Conservation (phyloP, 2,888 invertebrate species). For the Amphiduros pacificus region DNA sequence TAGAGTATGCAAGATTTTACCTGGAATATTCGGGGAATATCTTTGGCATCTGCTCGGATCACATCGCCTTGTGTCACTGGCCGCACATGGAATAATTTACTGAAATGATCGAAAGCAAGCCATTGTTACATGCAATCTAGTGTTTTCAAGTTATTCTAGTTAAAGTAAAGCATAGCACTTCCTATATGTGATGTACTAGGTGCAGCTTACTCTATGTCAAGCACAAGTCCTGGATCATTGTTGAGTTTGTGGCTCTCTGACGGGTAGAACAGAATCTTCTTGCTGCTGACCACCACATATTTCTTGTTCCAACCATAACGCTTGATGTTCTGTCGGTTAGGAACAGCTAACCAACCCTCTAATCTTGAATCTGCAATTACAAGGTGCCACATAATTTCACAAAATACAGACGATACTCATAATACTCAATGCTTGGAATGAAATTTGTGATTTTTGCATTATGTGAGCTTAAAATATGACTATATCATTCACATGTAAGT, state of each 20-base stretch:
- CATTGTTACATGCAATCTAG: neutral
- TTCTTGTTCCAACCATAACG: constrained; percentile 96
- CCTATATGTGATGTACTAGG: neutral
- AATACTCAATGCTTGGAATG: too few relatives aligned
- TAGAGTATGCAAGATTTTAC: too few relatives aligned
- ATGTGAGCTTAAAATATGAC: too few relatives aligned
- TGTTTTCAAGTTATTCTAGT: neutral
- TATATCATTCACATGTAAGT: too few relatives aligned
- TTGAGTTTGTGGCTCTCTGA: constrained; percentile 88
- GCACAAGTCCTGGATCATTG: constrained; percentile 89
- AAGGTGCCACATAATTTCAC: too few relatives aligned
- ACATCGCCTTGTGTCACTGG: constrained; percentile 99
- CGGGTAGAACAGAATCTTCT: constrained; percentile 96
- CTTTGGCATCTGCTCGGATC: constrained; percentile 96
- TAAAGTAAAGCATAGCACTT: neutral
- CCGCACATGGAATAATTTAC: constrained; percentile 98
- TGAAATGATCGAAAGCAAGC: constrained; percentile 57
- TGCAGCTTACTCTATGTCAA: constrained; percentile 83
- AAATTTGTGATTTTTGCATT: too few relatives aligned
- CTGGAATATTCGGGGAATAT: constrained; percentile 97
- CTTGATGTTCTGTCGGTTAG: constrained; percentile 91
- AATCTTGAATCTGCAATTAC: too few relatives aligned
- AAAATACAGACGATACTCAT: too few relatives aligned
- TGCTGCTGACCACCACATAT: constrained; percentile 94
- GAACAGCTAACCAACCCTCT: constrained; percentile 95